Base-by-base conservation (phyloP, 2,113 vertebrate genomes). In the Pterocles gutturalis region DNA sequence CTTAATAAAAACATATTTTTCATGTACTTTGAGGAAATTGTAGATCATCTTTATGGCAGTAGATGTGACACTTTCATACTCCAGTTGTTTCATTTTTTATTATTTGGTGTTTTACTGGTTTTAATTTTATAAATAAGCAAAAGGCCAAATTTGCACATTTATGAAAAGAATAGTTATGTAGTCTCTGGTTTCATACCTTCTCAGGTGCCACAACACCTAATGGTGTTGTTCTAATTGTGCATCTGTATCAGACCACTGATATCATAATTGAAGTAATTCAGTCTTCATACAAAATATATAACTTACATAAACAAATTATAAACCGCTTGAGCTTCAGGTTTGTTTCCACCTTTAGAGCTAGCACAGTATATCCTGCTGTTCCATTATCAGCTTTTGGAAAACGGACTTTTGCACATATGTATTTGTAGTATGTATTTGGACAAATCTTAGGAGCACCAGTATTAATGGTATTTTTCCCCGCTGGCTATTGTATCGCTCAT, bases 401-500 rank as follows among this genome's bases (percentile, higher is more conserved):
- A 46, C 21, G 13, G n/a, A 15, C 33, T 86, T 48, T 26, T 43
- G 18, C 5, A 6, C 34, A 21, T 76, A 2, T 79, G 5, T 77
- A 12, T 80, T 83, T 49, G 25, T 31, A 55, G 15, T 58, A 3
- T 51, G 4, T 24, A 28, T 84, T 77, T 84, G 69, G 55, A 48
- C 45, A 41, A 18, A 34, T 71, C n/a, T 17, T 45, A 25, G 54
- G 34, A 87, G 28, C 5, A 0, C 21, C 0, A 2, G 4, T 43
- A 7, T 33, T 64, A 80, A 84, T 75, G 38, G 20, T 66, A 5
- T 66, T 84, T 80, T 45, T 38, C 10, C 66, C 24, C 0, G 0
- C 48, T 41, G 2, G 53, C 29, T 54, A 0, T 69, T 54, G 21
- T 49, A 17, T 80, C 36, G 2, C 17, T 90, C 29, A 3, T 13